Percentiles rank a stretch among this genome's conserved stretches.
phyloP scores from a whole-genome alignment of 2,113 vertebrate species.

The Maccullochella peelii region DNA sequence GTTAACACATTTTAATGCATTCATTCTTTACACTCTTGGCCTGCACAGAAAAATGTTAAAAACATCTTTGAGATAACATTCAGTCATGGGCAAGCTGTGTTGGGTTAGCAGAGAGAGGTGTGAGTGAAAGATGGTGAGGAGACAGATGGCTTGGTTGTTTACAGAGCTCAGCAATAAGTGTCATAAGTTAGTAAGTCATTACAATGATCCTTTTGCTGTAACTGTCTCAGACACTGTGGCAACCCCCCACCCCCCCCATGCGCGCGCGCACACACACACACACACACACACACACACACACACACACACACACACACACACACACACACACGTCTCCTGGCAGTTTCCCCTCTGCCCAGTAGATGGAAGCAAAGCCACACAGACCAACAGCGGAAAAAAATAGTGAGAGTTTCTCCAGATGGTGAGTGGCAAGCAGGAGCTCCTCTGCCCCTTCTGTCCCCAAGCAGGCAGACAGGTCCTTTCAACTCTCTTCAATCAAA shows the following conservation, averaged over 20 bases:
- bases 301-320: no score
- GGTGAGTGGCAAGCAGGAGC: slow-evolving; percentile 57
- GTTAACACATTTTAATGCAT: background rate
- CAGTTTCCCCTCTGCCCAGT: slow-evolving; percentile 56
- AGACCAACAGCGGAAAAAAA: background rate
- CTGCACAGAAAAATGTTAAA: background rate
- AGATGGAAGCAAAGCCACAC: slow-evolving; percentile 81
- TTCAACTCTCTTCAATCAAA: slow-evolving; percentile 79
- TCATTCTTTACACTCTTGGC: background rate
- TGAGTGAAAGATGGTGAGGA: slow-evolving; percentile 24
- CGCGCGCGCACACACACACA: no score
- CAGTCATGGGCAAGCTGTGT: slow-evolving; percentile 11
- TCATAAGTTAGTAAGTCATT: slow-evolving; percentile 43
- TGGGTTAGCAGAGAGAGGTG: slow-evolving; percentile 11
- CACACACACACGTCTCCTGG: background rate
- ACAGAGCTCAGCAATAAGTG: slow-evolving; percentile 34
- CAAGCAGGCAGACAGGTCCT: slow-evolving; percentile 66
- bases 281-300: no score
- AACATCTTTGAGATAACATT: slow-evolving; percentile 4
- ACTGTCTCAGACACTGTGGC: background rate
- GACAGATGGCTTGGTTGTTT: slow-evolving; percentile 51
- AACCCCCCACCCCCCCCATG: background rate
- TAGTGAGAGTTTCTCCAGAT: slow-evolving; percentile 56
- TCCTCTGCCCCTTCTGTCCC: slow-evolving; percentile 43
- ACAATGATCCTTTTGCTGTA: slow-evolving; percentile 38